phyloP scores from a whole-genome alignment of 2,113 vertebrate genomes.

The Diphyllodes magnificus region DNA sequence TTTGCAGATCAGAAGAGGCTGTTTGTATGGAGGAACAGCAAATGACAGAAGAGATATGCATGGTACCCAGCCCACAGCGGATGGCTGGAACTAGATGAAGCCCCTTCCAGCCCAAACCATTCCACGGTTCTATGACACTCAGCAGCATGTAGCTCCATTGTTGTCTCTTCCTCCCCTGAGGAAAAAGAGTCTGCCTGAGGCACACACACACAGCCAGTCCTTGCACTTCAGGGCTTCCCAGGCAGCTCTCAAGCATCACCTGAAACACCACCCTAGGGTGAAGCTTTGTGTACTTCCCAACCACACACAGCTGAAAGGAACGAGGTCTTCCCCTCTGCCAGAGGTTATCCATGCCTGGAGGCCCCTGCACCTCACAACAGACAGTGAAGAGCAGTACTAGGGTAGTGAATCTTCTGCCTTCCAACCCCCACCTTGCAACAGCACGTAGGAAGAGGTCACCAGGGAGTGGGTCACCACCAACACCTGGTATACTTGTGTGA shows the following conservation, averaged over 20 bases:
- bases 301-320: rapidly evolving
- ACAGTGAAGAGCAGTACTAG: rapidly evolving
- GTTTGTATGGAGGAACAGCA: neutral
- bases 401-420: neutral
- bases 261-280: rapidly evolving
- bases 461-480: neutral
- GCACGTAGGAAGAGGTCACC: rapidly evolving
- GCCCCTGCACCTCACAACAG: neutral
- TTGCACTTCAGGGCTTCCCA: neutral
- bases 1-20: neutral
- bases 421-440: rapidly evolving
- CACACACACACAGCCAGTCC: too few relatives aligned
- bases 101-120: neutral
- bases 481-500: too few relatives aligned
- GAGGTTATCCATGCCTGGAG: rapidly evolving
- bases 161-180: rapidly evolving
- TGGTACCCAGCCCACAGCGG: neutral
- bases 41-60: neutral
- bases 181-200: neutral
- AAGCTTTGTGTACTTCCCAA: neutral
- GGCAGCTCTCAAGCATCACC: neutral
- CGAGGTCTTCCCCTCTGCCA: neutral
- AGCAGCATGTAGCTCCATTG: rapidly evolving
- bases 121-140: neutral
- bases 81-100: neutral